Conservation (phyloP, 2,888 invertebrate species). For the Elegia similella region DNA sequence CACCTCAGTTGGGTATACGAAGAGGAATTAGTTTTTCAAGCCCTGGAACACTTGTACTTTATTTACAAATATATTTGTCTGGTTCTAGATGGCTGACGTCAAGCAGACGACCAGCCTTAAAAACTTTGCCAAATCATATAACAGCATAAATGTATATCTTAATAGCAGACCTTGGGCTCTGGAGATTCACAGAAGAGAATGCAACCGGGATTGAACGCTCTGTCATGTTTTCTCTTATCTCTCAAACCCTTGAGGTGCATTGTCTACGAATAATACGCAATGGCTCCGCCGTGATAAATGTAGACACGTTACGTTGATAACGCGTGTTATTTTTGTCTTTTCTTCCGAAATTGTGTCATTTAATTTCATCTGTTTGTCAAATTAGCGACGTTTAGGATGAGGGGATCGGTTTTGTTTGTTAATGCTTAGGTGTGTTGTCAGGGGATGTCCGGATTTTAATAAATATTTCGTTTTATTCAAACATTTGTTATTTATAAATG, state of each 20-base stretch:
- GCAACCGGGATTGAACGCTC: too few species aligned
- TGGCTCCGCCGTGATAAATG: slow-evolving; percentile 57
- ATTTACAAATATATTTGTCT: too few species aligned
- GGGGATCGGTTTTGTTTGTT: background rate
- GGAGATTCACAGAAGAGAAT: too few species aligned
- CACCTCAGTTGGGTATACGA: too few species aligned
- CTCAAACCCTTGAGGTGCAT: slow-evolving; percentile 28
- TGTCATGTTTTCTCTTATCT: too few species aligned
- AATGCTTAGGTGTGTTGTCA: background rate
- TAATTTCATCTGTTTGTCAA: slow-evolving; percentile 26
- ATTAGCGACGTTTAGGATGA: slow-evolving; percentile 12
- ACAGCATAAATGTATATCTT: too few species aligned
- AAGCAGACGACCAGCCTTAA: too few species aligned
- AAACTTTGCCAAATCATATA: too few species aligned
- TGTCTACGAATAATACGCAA: slow-evolving; percentile 54
- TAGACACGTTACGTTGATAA: slow-evolving; percentile 50
- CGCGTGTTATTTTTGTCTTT: slow-evolving; percentile 42
- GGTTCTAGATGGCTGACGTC: too few species aligned
- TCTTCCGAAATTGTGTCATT: slow-evolving; percentile 29
- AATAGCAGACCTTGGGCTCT: too few species aligned
- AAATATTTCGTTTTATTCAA: background rate
- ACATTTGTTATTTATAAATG: background rate
- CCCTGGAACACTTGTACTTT: too few species aligned
- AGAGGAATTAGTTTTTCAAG: too few species aligned
- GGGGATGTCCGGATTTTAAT: background rate